These are phyloP conservation scores for Penaeus vannamei DNA, from an alignment of 1,140 invertebrate genomes.

Conservation along the genomic window DNA sequence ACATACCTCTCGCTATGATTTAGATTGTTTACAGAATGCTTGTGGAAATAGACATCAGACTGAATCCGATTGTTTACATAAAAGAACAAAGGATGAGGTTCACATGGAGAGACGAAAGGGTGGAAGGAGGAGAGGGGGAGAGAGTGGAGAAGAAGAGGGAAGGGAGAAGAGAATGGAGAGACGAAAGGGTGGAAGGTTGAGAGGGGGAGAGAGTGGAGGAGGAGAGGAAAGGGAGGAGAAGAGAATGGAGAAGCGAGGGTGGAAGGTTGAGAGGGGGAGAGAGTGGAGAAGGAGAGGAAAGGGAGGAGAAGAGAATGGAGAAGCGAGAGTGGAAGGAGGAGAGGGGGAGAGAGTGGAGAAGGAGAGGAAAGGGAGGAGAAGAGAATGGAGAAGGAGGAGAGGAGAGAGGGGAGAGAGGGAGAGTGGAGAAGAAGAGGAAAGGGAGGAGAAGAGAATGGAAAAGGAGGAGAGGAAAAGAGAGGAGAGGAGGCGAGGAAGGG, in stretches of 20 bases:
- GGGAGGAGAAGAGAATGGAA: not conserved
- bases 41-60: too few species aligned
- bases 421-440: not conserved
- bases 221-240: constrained; percentile 14
- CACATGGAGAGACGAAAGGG: not conserved
- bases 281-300: not conserved
- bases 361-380: not conserved
- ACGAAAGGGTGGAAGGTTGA: constrained; percentile 12
- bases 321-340: too few species aligned
- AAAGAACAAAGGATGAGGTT: not conserved
- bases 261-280: not conserved
- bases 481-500: not conserved
- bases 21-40: too few species aligned
- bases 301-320: too few species aligned
- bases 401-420: not conserved
- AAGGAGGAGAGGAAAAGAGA: not conserved
- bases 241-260: not conserved
- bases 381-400: not conserved
- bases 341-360: constrained; percentile 17
- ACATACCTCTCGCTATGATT: too few species aligned
- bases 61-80: not conserved
- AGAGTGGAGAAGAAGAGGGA: not conserved
- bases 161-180: not conserved
- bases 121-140: not conserved
- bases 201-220: constrained; percentile 46